These are phyloP conservation scores for Picus viridis DNA, from an alignment of 2,797 vertebrate genomes.

Conservation along the genomic window DNA sequence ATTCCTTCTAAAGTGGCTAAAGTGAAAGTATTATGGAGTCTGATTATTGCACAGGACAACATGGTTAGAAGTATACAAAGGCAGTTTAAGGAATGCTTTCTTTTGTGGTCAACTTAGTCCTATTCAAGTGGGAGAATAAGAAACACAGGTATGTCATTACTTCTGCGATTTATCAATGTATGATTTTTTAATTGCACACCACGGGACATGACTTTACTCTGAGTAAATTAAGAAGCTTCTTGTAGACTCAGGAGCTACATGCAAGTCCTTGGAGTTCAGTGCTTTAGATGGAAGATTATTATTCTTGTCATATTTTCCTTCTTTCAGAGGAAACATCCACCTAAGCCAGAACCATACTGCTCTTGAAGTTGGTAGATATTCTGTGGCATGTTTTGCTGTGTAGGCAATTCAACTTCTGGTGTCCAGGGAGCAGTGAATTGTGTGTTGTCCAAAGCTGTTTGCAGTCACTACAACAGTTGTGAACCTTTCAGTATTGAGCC, in stretches of 20 bases:
- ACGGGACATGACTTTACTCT: background rate
- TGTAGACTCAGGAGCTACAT: background rate
- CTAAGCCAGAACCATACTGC: background rate
- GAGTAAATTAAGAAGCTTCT: background rate
- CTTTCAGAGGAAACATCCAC: background rate
- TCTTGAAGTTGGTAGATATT: background rate
- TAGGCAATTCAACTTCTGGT: background rate
- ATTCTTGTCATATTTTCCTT: background rate
- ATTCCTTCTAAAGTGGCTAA: background rate
- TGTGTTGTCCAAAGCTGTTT: background rate
- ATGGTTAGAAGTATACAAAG: background rate
- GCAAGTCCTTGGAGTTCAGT: background rate
- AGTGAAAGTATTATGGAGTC: background rate
- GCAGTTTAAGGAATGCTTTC: background rate
- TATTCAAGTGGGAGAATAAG: background rate
- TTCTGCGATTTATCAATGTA: background rate
- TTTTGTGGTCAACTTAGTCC: background rate
- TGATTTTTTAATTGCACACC: background rate
- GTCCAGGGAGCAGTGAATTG: background rate
- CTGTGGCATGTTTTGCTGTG: background rate
- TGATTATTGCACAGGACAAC: background rate
- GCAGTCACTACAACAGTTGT: background rate
- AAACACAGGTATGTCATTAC: background rate
- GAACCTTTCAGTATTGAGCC: background rate
- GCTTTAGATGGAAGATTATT: background rate